Percentiles rank a stretch among this genome's conserved stretches.
phyloP scores from a whole-genome alignment of 2,113 vertebrate genomes.

The Hippocampus abdominalis region DNA sequence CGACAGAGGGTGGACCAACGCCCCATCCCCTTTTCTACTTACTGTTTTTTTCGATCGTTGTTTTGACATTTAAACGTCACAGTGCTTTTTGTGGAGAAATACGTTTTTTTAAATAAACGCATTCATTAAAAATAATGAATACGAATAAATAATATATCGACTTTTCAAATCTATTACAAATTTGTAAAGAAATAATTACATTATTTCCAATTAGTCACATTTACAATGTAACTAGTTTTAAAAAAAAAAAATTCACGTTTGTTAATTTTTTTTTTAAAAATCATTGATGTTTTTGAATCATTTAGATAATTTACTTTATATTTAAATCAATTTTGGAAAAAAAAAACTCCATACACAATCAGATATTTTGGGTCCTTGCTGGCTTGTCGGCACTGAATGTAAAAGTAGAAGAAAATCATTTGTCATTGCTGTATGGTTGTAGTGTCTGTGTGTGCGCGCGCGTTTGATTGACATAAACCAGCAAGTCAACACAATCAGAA shows the following conservation, averaged over 20 bases:
- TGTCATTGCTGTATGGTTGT: conserved; percentile 18
- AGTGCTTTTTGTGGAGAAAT: too few species aligned
- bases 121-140: not conserved
- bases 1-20: too few species aligned
- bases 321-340: not conserved
- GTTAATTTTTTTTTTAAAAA: not conserved
- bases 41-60: too few species aligned
- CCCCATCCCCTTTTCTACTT: too few species aligned
- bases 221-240: not conserved
- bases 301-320: not conserved
- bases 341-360: not conserved
- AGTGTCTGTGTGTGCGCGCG: not conserved
- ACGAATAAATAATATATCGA: too few species aligned
- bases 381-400: conserved; percentile 59
- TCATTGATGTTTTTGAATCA: not conserved
- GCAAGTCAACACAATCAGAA: conserved; percentile 39
- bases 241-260: not conserved
- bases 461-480: conserved; percentile 40
- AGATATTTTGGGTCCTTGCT: conserved; percentile 12
- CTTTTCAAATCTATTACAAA: not conserved
- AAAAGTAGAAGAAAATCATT: conserved; percentile 31
- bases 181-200: too few species aligned
- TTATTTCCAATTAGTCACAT: not conserved
- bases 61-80: too few species aligned
- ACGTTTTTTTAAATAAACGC: not conserved